phyloP scores from a whole-genome alignment of 2,888 invertebrate genomes.

The Patella caerulea region DNA sequence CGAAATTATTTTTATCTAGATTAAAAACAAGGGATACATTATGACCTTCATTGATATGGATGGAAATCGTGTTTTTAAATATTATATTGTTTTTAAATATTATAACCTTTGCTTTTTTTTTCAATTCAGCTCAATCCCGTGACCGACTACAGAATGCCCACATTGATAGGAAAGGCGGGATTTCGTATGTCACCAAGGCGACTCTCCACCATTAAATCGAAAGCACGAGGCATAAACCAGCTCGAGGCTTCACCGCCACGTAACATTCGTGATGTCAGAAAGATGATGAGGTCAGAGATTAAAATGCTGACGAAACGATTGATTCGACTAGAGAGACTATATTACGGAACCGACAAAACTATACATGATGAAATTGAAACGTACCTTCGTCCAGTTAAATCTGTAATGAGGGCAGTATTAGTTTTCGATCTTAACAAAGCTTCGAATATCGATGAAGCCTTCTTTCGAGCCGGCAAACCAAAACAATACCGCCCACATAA shows the following conservation, averaged over 20 bases:
- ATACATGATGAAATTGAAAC: slow-evolving; percentile 49
- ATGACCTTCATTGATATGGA: no score
- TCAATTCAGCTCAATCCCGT: slow-evolving; percentile 53
- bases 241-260: slow-evolving; percentile 49
- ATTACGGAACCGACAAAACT: slow-evolving; percentile 56
- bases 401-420: slow-evolving; percentile 50
- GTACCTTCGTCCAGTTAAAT: slow-evolving; percentile 48
- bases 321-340: slow-evolving; percentile 54
- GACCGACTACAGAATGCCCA: slow-evolving; percentile 60
- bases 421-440: slow-evolving; percentile 52
- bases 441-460: slow-evolving; percentile 52
- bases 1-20: no score
- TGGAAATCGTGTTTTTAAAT: neutral
- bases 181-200: slow-evolving; percentile 46
- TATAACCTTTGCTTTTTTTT: neutral
- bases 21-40: no score
- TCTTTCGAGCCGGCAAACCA: slow-evolving; percentile 47
- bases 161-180: slow-evolving; percentile 51
- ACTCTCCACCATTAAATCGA: slow-evolving; percentile 33
- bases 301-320: slow-evolving; percentile 46
- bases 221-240: slow-evolving; percentile 34
- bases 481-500: slow-evolving; percentile 47
- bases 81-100: slow-evolving; percentile 8
- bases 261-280: slow-evolving; percentile 49
- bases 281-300: slow-evolving; percentile 46